Base-by-base conservation (phyloP, 1,140 invertebrate genomes). In the Cotesia typhae region DNA sequence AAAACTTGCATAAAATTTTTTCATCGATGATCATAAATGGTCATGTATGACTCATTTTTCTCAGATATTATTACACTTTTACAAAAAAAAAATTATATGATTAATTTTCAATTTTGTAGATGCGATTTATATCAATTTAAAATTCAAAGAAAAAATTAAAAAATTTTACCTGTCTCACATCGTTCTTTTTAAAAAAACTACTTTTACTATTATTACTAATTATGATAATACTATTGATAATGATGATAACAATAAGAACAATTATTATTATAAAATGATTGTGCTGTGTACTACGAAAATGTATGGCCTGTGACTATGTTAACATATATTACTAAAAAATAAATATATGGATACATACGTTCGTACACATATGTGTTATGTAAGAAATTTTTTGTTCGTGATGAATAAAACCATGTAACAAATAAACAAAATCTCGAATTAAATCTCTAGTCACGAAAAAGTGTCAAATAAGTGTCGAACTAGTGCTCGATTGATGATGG, bases 211-310 rank as follows among this genome's bases (percentile, higher is more conserved):
- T 28, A 28, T 28, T 28, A 28, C 28, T 28, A 28, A 28, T 28
- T 28, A 28, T 28, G 2, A 28, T 28, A 28, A 78, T 76, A 76
- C 73, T 70, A 79, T 67, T 66, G 74, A 78, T 76, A 80, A 74
- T 75, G 74, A 77, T 36, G 59, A 74, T 75, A 80, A 78, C 74
- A 81, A 79, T 75, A 82, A 76, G 80, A 85, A 84, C 81, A 76
- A 84, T 82, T 4, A 72, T 55, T 52, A 67, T 67, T 72, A 72
- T 72, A 86, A 83, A 87, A 86, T 87, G 84, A 86, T 86, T 87
- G 84, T 85, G 84, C 84, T 86, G 84, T 86, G 84, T 87, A 86
- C 81, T 84, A 84, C 83, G 83, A 87, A 85, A 28, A 86, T 85
- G 82, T 87, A 55, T 87, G 84, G 85, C 85, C 85, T 86, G 85